Evolutionary conservation across 1,140 invertebrate species (phyloP).

Genomic region (Lepidotrigona ventralis): DNA sequence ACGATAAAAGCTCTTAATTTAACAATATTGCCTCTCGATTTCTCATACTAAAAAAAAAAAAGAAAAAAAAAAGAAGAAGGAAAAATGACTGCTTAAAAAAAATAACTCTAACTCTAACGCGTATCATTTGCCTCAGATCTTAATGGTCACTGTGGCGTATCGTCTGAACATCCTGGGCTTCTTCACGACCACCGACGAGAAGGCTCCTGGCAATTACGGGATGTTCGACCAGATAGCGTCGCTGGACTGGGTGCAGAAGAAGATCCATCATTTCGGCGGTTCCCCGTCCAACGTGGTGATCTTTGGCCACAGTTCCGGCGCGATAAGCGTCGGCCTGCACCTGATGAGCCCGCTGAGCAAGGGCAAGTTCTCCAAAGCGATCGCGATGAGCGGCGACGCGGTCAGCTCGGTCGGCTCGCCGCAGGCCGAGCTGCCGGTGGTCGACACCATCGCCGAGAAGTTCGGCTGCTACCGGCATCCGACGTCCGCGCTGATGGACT

Average conservation of each 20-base stretch:
- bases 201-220: constrained; percentile 94
- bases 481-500: constrained; percentile 84
- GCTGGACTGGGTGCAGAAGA: constrained; percentile 91
- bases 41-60: no score
- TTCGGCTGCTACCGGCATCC: constrained; percentile 85
- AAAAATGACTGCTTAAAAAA: neutral
- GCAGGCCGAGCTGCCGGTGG: constrained; percentile 78
- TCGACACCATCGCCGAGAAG: constrained; percentile 81
- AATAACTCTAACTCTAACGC: constrained; percentile 11
- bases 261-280: constrained; percentile 93
- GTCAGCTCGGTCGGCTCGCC: constrained; percentile 76
- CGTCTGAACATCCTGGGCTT: constrained; percentile 94
- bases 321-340: constrained; percentile 87
- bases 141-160: constrained; percentile 89
- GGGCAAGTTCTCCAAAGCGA: constrained; percentile 84
- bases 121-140: constrained; percentile 80
- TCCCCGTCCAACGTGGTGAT: constrained; percentile 91
- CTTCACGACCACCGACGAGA: constrained; percentile 89
- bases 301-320: constrained; percentile 92
- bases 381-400: constrained; percentile 88
- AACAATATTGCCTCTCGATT: constrained; percentile 19
- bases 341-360: constrained; percentile 83
- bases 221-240: constrained; percentile 94
- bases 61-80: no score
- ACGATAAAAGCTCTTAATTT: constrained; percentile 8